Percentiles rank a stretch among this genome's conserved stretches.
Conservation (phyloP, 1,140 invertebrate genomes). For the Zophobas morio region DNA sequence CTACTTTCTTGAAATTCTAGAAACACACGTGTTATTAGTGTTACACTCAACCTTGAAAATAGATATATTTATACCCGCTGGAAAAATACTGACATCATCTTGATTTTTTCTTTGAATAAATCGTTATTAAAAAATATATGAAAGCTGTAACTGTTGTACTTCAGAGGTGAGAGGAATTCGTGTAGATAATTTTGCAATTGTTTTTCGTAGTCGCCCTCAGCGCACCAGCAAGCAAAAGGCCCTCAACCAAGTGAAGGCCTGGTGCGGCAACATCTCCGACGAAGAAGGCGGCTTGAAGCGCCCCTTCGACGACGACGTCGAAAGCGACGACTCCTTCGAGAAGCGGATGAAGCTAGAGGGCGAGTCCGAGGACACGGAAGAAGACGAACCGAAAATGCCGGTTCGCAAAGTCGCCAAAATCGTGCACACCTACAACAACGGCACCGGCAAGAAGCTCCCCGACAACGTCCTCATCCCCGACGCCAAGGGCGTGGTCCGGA, state of each 20-base stretch:
- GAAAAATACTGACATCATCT: no score
- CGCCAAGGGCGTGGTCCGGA: conserved; percentile 81
- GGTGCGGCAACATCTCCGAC: conserved; percentile 81
- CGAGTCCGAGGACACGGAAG: conserved; percentile 65
- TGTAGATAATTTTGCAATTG: neutral
- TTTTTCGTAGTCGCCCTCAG: conserved; percentile 74
- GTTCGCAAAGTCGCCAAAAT: conserved; percentile 43
- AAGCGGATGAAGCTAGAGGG: conserved; percentile 70
- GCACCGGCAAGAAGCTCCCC: conserved; percentile 58
- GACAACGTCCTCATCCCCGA: conserved; percentile 69
- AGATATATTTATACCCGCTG: no score
- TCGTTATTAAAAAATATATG: conserved; percentile 5
- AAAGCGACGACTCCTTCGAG: conserved; percentile 68
- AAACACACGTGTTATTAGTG: no score
- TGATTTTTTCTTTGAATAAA: no score
- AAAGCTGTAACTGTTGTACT: no score
- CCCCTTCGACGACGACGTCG: conserved; percentile 67
- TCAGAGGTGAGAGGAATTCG: no score
- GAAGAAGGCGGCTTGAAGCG: conserved; percentile 66
- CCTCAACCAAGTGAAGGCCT: conserved; percentile 87
- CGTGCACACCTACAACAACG: conserved; percentile 44
- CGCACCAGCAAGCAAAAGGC: conserved; percentile 86
- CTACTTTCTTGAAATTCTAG: no score
- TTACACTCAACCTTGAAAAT: no score
- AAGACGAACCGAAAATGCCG: conserved; percentile 51